phyloP scores from a whole-genome alignment of 1,140 invertebrate genomes.

The Acromyrmex heyeri region DNA sequence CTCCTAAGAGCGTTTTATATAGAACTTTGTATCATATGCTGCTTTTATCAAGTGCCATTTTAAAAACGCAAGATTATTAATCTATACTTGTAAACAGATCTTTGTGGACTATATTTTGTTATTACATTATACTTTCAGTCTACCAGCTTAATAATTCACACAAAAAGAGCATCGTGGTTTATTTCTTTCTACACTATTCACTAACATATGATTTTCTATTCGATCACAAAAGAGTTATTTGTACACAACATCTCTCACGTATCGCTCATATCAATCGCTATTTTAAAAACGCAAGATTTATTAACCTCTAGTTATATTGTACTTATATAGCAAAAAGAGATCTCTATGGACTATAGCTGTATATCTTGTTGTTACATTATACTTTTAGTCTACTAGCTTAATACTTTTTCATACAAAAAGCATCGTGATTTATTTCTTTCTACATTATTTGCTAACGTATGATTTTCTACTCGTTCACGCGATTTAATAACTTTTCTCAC shows the following conservation, averaged over 20 bases:
- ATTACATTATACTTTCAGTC: constrained; percentile 8
- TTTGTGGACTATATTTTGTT: background rate
- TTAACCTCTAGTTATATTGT: constrained; percentile 4
- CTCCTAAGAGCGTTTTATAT: background rate
- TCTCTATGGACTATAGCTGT: background rate
- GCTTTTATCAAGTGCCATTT: constrained; percentile 5
- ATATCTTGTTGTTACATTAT: constrained; percentile 1
- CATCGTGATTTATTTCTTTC: background rate
- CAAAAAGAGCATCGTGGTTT: constrained; percentile 1
- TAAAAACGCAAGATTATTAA: constrained; percentile 38
- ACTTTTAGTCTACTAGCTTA: constrained; percentile 25
- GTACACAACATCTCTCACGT: no score
- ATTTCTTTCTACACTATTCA: no score
- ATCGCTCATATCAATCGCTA: constrained; percentile 28
- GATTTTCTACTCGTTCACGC: constrained; percentile 38
- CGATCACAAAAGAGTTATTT: background rate
- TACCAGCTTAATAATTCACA: constrained; percentile 7
- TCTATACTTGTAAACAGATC: background rate
- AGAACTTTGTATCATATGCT: background rate
- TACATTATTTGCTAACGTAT: constrained; percentile 25
- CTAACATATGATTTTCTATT: constrained; percentile 42
- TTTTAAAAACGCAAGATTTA: constrained; percentile 36
- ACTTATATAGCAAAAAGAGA: background rate
- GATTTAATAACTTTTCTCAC: constrained; percentile 46
- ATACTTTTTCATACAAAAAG: constrained; percentile 27